Evolutionary conservation across 2,113 vertebrate species (phyloP).

Genomic region (Melanostigma gelatinosum): DNA sequence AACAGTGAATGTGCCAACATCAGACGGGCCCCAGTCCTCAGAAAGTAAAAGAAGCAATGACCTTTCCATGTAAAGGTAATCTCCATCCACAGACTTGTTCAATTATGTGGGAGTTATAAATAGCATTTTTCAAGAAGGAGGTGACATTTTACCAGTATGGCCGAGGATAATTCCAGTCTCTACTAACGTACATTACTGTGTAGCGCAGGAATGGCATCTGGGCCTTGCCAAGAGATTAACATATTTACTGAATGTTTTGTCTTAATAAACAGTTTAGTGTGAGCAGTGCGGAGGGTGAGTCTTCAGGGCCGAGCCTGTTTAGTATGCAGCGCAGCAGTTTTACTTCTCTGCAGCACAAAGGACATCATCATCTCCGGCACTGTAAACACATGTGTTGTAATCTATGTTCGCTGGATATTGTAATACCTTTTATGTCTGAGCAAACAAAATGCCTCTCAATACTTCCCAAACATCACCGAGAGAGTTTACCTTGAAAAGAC

Average conservation of each 20-base stretch:
- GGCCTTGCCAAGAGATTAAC: constrained; percentile 21
- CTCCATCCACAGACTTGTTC: constrained; percentile 14
- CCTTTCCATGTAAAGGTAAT: constrained; percentile 20
- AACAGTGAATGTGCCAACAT: neutral
- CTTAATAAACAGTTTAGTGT: constrained; percentile 34
- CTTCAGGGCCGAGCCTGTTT: constrained; percentile 23
- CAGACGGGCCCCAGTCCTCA: neutral
- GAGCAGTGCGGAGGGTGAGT: constrained; percentile 7
- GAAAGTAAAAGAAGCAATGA: constrained; percentile 13
- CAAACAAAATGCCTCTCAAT: constrained; percentile 50
- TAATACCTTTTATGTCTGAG: constrained; percentile 39
- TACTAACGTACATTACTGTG: neutral
- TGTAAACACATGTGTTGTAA: constrained; percentile 46
- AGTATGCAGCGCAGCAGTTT: constrained; percentile 22
- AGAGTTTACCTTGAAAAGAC: constrained; percentile 40
- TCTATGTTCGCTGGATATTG: constrained; percentile 40
- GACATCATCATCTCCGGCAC: constrained; percentile 35
- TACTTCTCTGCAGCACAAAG: constrained; percentile 21
- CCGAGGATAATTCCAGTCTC: constrained; percentile 9
- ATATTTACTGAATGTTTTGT: constrained; percentile 37
- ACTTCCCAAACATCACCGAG: constrained; percentile 40
- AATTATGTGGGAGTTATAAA: constrained; percentile 26
- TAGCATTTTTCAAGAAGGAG: constrained; percentile 18
- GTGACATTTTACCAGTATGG: constrained; percentile 28
- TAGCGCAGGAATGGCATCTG: neutral